phyloP scores from a whole-genome alignment of 2,113 vertebrate genomes.

The Dolichotis patagonum region DNA sequence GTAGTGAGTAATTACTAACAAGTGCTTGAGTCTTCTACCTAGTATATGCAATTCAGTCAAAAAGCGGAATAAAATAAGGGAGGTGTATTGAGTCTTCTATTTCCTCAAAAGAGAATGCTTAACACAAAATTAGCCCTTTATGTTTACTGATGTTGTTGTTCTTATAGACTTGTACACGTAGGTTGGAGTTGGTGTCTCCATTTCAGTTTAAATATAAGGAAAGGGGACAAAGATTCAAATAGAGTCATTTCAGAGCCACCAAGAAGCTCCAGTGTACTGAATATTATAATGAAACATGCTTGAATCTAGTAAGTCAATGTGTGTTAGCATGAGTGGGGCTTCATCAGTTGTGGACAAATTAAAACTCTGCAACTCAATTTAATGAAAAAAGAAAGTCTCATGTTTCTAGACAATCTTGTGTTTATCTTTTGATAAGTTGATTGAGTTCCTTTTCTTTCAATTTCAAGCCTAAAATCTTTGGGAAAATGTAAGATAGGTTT shows the following conservation, averaged over 20 bases:
- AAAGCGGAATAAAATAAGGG: background rate
- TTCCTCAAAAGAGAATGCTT: background rate
- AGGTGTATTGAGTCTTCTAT: fast-evolving
- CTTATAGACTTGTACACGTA: fast-evolving
- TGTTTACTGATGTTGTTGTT: background rate
- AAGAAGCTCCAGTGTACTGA: background rate
- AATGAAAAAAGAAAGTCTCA: background rate
- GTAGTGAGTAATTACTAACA: background rate
- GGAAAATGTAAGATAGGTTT: background rate
- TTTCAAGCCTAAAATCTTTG: background rate
- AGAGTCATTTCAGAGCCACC: background rate
- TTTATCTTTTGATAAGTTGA: background rate
- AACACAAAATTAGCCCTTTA: background rate
- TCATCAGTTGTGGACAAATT: background rate
- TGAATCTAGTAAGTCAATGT: background rate
- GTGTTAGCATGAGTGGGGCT: background rate
- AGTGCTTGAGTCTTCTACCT: background rate
- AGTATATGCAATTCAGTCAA: background rate
- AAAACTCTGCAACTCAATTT: background rate
- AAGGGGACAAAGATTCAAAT: background rate
- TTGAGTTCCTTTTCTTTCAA: slow-evolving; percentile 26
- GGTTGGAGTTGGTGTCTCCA: background rate
- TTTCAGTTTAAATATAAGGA: background rate
- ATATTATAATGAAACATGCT: fast-evolving
- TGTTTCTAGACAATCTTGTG: slow-evolving; percentile 21